Percentiles rank a stretch among this genome's conserved stretches.
Evolutionary conservation across 2,888 invertebrate genomes (phyloP).

Genomic region (Epinotia bilunana): DNA sequence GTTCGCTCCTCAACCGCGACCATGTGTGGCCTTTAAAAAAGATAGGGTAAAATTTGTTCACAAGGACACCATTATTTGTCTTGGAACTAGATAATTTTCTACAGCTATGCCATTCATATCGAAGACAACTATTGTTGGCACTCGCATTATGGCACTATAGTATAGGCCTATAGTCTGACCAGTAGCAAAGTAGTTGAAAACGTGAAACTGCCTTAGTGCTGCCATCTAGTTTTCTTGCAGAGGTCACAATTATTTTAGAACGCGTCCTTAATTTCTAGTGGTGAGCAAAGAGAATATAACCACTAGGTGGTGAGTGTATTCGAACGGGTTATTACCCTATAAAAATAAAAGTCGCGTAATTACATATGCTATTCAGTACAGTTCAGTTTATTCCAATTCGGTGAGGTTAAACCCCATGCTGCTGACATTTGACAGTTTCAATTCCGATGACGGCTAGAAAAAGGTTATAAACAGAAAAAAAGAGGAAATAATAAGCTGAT

Average conservation of each 20-base stretch:
- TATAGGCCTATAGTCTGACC: neutral
- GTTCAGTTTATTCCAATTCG: no score
- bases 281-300: no score
- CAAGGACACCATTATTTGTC: neutral
- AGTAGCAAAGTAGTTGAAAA: neutral
- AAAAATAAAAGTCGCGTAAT: neutral
- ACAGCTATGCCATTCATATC: no score
- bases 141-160: no score
- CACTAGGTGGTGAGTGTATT: constrained; percentile 17
- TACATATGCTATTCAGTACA: no score
- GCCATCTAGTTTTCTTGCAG: neutral
- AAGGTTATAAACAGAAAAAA: constrained; percentile 82
- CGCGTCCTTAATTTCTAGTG: neutral
- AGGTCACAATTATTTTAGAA: neutral
- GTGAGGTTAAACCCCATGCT: constrained; percentile 62
- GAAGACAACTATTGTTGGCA: no score
- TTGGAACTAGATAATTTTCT: no score
- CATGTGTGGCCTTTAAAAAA: no score
- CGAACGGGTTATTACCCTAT: constrained; percentile 3
- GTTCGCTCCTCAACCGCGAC: no score
- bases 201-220: neutral
- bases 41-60: neutral
- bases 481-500: constrained; percentile 77
- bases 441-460: constrained; percentile 84
- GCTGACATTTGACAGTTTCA: constrained; percentile 82